Evolutionary conservation across 2,113 vertebrate species (phyloP).

Genomic region (Lepisosteus osseus): DNA sequence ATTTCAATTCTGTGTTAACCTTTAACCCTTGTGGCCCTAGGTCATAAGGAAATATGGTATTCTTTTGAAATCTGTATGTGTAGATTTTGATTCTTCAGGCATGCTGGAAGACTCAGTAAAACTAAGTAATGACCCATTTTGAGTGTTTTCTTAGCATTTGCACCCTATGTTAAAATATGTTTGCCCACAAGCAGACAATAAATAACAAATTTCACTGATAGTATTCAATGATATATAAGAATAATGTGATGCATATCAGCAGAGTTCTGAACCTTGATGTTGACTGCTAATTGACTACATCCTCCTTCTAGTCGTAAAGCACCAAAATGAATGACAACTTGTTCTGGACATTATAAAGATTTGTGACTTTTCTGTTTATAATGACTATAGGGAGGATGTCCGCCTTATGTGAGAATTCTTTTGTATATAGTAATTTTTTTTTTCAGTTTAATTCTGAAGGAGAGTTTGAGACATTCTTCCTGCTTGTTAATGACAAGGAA

Average conservation of each 20-base stretch:
- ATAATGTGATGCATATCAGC: not conserved
- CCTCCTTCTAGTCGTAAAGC: not conserved
- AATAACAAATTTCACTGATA: conserved; percentile 11
- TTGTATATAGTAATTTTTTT: no score
- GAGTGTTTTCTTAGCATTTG: conserved; percentile 19
- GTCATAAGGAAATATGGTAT: conserved; percentile 23
- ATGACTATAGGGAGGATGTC: no score
- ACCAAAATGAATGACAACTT: no score
- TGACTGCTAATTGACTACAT: not conserved
- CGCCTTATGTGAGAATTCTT: no score
- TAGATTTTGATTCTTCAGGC: conserved; percentile 4
- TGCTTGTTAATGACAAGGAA: no score
- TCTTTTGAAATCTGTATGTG: conserved; percentile 3
- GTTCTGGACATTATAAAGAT: no score
- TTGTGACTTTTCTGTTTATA: no score
- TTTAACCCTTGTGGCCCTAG: conserved; percentile 31
- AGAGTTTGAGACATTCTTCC: no score
- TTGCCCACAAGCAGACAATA: conserved; percentile 17
- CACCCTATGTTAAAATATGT: conserved; percentile 16
- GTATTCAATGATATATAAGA: not conserved
- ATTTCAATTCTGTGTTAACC: conserved; percentile 38
- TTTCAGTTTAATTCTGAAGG: no score
- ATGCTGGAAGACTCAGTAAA: conserved; percentile 5
- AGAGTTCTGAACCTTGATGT: not conserved
- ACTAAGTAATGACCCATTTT: not conserved